Conservation (phyloP, 2,797 vertebrate genomes). For the Xenentodon cancila region DNA sequence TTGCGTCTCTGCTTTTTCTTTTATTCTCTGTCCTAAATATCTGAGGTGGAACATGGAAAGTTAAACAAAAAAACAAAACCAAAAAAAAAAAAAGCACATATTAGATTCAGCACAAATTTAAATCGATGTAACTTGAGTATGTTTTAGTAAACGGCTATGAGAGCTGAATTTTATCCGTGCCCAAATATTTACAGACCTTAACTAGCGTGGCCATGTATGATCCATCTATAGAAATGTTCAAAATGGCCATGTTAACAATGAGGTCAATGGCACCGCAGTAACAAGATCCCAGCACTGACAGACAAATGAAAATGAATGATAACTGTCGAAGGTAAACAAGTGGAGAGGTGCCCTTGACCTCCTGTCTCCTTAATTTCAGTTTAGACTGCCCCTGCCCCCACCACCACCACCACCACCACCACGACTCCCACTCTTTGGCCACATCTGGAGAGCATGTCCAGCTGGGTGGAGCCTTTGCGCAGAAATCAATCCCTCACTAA, state of each 20-base stretch:
- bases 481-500: constrained; percentile 27
- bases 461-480: constrained; percentile 9
- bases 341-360: constrained; percentile 79
- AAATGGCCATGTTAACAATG: constrained; percentile 36
- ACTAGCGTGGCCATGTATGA: not conserved
- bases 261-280: constrained; percentile 70
- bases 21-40: constrained; percentile 20
- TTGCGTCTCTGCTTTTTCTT: constrained; percentile 12
- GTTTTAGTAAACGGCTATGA: not conserved
- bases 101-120: too few relatives aligned
- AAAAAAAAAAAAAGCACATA: too few relatives aligned
- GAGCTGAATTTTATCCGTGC: not conserved
- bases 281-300: constrained; percentile 76
- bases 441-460: constrained; percentile 73
- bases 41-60: constrained; percentile 17
- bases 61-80: constrained; percentile 19
- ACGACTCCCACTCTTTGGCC: constrained; percentile 50
- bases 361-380: constrained; percentile 73
- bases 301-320: constrained; percentile 85
- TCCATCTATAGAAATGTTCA: constrained; percentile 25
- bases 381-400: constrained; percentile 19
- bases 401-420: not conserved
- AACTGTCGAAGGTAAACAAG: constrained; percentile 80
- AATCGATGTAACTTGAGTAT: not conserved
- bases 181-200: not conserved